Percentiles rank a stretch among this genome's conserved stretches.
Evolutionary conservation across 2,797 vertebrate species (phyloP).

Genomic region (Lagocephalus sceleratus): DNA sequence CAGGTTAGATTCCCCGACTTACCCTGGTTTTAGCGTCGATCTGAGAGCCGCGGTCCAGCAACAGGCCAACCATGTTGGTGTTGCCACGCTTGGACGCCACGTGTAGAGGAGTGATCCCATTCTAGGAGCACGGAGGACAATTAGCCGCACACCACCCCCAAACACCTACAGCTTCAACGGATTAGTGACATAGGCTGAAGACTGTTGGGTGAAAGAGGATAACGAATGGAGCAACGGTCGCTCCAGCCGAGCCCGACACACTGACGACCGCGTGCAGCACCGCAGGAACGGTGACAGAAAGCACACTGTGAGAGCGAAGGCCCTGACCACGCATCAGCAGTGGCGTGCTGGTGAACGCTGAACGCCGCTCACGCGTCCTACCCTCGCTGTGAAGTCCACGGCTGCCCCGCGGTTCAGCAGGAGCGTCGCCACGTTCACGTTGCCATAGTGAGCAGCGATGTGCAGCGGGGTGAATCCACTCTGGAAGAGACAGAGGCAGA

Average conservation of each 20-base stretch:
- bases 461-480: constrained; percentile 97
- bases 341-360: too few species aligned
- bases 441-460: constrained; percentile 96
- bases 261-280: too few species aligned
- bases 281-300: too few species aligned
- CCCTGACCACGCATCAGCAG: too few species aligned
- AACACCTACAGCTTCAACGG: too few species aligned
- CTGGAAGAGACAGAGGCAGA: constrained; percentile 70
- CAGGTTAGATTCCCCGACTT: constrained; percentile 53
- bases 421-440: constrained; percentile 94
- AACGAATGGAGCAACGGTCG: too few species aligned
- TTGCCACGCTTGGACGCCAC: constrained; percentile 98
- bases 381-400: constrained; percentile 95
- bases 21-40: constrained; percentile 98
- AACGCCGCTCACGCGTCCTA: constrained; percentile 45
- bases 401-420: constrained; percentile 95
- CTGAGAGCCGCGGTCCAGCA: constrained; percentile 92
- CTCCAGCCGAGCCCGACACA: too few species aligned
- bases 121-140: constrained; percentile 65
- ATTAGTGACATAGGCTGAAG: too few species aligned
- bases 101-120: constrained; percentile 95
- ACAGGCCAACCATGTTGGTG: constrained; percentile 95
- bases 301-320: too few species aligned
- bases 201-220: too few species aligned
- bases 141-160: not conserved